Conservation (phyloP, 2,113 vertebrate genomes). For the Vicugna pacos region DNA sequence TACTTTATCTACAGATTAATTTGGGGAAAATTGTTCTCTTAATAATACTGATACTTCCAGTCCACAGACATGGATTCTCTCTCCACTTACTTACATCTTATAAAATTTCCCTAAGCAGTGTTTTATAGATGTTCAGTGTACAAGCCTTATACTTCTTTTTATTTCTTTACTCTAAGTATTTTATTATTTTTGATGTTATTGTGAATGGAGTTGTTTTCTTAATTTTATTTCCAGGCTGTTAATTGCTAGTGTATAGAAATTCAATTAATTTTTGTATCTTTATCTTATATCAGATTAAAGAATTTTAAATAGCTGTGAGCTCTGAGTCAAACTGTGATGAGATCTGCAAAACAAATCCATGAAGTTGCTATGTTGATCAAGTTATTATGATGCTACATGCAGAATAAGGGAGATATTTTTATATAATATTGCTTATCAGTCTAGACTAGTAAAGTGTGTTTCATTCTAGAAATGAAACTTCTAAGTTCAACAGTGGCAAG, state of each 20-base stretch:
- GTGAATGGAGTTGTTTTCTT: too few species aligned
- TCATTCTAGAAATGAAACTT: not conserved
- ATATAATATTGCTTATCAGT: not conserved
- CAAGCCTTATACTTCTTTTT: not conserved
- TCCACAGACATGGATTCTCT: not conserved
- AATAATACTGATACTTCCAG: not conserved
- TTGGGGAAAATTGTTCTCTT: not conserved
- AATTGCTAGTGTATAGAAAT: not conserved
- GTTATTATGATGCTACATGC: not conserved
- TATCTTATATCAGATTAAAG: not conserved
- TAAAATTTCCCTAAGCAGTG: not conserved
- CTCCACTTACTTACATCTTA: not conserved
- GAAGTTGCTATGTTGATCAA: not conserved
- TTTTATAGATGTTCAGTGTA: not conserved
- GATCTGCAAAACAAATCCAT: not conserved
- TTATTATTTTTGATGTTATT: too few species aligned
- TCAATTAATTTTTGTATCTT: not conserved
- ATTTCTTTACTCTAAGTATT: not conserved
- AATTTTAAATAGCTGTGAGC: not conserved
- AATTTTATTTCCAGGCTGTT: too few species aligned
- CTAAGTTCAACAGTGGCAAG: not conserved
- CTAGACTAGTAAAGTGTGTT: not conserved
- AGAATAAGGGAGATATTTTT: not conserved
- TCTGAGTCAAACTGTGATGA: not conserved
- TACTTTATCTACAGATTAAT: not conserved